Conservation (phyloP, 2,113 vertebrate genomes). For the Parotia lawesii region DNA sequence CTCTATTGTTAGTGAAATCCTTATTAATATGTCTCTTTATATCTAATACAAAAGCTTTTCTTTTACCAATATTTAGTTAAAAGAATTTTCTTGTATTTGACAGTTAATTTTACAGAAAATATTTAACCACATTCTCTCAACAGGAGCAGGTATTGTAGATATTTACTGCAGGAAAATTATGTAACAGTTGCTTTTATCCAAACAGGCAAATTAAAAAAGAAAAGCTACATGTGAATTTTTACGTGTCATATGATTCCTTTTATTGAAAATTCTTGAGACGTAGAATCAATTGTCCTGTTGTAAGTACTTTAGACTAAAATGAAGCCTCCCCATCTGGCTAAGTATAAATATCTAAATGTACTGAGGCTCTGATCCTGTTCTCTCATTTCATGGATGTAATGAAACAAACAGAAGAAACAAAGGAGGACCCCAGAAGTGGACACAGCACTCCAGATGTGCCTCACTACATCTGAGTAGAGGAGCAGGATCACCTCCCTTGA, state of each 20-base stretch:
- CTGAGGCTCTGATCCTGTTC: not conserved
- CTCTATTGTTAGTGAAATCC: not conserved
- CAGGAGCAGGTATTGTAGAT: not conserved
- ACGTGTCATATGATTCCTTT: not conserved
- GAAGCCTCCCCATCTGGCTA: accelerated
- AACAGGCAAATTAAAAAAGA: not conserved
- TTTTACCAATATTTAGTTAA: not conserved
- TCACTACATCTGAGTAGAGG: accelerated
- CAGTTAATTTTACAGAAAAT: not conserved
- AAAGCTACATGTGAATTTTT: not conserved
- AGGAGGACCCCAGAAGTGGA: not conserved
- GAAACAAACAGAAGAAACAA: not conserved
- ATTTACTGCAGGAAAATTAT: not conserved
- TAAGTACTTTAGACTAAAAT: not conserved
- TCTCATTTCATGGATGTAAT: not conserved
- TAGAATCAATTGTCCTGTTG: not conserved
- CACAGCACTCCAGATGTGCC: not conserved
- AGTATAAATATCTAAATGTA: not conserved
- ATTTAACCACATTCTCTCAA: not conserved
- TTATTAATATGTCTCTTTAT: not conserved
- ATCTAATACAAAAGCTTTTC: not conserved
- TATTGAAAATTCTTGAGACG: not conserved
- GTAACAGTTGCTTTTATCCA: not conserved
- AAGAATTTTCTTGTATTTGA: not conserved
- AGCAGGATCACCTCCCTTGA: accelerated